A percentile compares a stretch with the other conserved stretches of the same genome.
phyloP scores from a whole-genome alignment of 2,888 invertebrate genomes.

The Cerceris rybyensis region DNA sequence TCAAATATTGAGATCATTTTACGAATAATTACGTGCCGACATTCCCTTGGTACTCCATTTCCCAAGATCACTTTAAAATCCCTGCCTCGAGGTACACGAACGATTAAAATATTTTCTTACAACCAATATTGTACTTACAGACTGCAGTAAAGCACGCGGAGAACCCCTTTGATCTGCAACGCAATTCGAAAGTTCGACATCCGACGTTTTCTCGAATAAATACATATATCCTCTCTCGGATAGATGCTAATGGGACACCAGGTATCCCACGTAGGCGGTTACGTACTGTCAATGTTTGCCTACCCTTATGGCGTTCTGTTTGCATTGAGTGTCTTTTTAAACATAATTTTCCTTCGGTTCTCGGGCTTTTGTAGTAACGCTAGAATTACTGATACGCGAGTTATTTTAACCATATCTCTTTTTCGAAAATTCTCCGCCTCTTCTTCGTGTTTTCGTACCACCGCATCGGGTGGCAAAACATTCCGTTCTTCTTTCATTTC shows the following conservation, averaged over 20 bases:
- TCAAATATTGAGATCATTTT: no score
- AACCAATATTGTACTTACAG: slow-evolving; percentile 37
- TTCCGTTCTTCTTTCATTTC: no score
- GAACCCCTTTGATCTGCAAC: slow-evolving; percentile 47
- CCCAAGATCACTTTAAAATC: slow-evolving; percentile 29
- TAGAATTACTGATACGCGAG: slow-evolving; percentile 22
- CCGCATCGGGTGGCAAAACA: no score
- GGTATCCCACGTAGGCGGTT: slow-evolving; percentile 66
- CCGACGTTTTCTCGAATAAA: slow-evolving; percentile 57
- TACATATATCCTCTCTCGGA: slow-evolving; percentile 51
- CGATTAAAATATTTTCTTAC: slow-evolving; percentile 55
- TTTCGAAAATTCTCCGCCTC: neutral
- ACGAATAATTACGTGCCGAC: no score
- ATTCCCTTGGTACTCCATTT: neutral
- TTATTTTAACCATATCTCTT: slow-evolving; percentile 1
- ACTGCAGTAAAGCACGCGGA: slow-evolving; percentile 17
- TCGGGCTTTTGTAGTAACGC: slow-evolving; percentile 11
- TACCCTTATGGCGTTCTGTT: slow-evolving; percentile 64
- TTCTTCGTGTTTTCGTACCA: no score
- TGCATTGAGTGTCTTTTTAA: slow-evolving; percentile 55
- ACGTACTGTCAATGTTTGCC: slow-evolving; percentile 69
- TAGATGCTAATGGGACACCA: slow-evolving; percentile 66
- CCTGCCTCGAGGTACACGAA: neutral
- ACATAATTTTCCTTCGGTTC: slow-evolving; percentile 49
- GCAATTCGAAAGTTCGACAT: slow-evolving; percentile 52